These are phyloP conservation scores for Diplolepis rosae DNA, from an alignment of 2,888 invertebrate species.

Conservation along the genomic window DNA sequence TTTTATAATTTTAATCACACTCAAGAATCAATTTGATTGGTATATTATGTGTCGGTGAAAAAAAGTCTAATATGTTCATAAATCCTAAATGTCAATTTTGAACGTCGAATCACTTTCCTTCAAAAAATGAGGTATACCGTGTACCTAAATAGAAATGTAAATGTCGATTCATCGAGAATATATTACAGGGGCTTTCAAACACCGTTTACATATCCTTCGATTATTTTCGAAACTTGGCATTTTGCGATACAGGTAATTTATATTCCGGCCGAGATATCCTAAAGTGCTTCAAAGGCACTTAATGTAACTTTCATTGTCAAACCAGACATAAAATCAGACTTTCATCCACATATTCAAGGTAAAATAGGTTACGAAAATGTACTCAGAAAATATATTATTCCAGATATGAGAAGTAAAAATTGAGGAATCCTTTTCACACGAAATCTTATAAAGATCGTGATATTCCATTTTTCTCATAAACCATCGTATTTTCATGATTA, in stretches of 20 bases:
- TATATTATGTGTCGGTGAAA: too few relatives aligned
- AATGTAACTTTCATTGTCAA: background rate
- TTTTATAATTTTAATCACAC: background rate
- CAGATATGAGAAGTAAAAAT: background rate
- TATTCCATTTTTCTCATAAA: background rate
- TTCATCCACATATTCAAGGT: background rate
- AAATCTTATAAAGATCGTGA: background rate
- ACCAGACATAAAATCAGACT: background rate
- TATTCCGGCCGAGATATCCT: background rate
- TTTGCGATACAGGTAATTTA: slow-evolving; percentile 21
- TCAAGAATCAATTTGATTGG: too few relatives aligned
- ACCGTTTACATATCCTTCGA: slow-evolving; percentile 14
- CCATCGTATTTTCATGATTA: slow-evolving; percentile 1
- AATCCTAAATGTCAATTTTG: background rate
- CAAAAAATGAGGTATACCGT: background rate
- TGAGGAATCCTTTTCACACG: background rate
- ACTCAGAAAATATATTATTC: background rate
- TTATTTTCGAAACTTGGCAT: slow-evolving; percentile 12
- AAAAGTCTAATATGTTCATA: too few relatives aligned
- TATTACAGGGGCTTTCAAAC: background rate
- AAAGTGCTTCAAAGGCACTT: background rate
- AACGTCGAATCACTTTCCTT: background rate
- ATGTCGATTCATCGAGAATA: background rate
- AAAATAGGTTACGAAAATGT: background rate
- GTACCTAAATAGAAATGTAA: background rate